Evolutionary conservation across 2,113 vertebrate species (phyloP).

Genomic region (Garra rufa): DNA sequence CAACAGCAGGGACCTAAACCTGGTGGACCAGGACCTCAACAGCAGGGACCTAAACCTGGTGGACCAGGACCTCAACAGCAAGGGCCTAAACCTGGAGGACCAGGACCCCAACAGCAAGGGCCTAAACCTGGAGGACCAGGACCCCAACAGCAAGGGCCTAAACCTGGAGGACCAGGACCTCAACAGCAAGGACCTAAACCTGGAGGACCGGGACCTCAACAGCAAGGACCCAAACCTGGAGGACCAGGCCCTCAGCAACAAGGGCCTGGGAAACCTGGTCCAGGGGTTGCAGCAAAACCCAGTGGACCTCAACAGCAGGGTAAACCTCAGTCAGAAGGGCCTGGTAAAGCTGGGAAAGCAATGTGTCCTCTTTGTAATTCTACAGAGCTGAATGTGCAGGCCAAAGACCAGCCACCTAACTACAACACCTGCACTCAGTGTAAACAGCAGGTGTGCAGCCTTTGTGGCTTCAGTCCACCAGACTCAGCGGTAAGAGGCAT

Average conservation of each 20-base stretch:
- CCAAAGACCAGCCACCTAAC: conserved; percentile 86
- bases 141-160: conserved; percentile 28
- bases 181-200: conserved; percentile 64
- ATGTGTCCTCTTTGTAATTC: conserved; percentile 92
- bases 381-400: conserved; percentile 84
- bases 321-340: conserved; percentile 53
- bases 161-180: conserved; percentile 51
- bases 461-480: conserved; percentile 95
- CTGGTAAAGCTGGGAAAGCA: conserved; percentile 62
- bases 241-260: conserved; percentile 57
- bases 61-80: conserved; percentile 52
- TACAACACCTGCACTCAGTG: conserved; percentile 93
- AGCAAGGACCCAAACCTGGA: conserved; percentile 66
- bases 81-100: conserved; percentile 42
- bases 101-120: conserved; percentile 56
- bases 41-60: conserved; percentile 62
- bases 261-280: conserved; percentile 58
- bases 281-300: conserved; percentile 48
- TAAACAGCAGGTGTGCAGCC: conserved; percentile 91
- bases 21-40: conserved; percentile 53
- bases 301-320: conserved; percentile 65
- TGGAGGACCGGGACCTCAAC: conserved; percentile 38
- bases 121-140: conserved; percentile 45
- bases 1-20: conserved; percentile 50
- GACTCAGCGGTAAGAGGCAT: conserved; percentile 76